Base-by-base conservation (phyloP, 1,140 invertebrate genomes). In the Dendrolimus punctatus region DNA sequence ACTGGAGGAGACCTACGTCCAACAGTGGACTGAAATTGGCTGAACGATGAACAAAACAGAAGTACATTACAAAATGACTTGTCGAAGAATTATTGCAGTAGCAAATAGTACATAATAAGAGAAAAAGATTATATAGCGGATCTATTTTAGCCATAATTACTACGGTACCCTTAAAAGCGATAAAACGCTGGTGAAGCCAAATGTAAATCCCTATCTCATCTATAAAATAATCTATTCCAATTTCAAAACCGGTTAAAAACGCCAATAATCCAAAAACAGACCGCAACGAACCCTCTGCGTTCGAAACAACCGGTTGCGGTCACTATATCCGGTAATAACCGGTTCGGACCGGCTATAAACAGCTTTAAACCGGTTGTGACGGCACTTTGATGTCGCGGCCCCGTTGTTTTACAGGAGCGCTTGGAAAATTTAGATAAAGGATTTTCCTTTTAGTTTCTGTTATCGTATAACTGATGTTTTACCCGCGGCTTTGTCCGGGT, bases 321-420 rank as follows among this genome's bases (percentile, higher is more conserved):
- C 60, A 49, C 40, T 36, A 43, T 48, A 58, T 60, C 58, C 58
- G 55, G 58, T 58, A 55, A 60, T 60, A 64, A 58, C 62, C 57
- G 55, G 52, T 38, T 37, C 8, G 40, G 23, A 51, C 50, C 50
- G 50, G 46, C 48, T 41, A 23, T 23, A 23, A 23, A 23, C 23
- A 23, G 23, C 23, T 23, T 23, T 23, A 8, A 42, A 49, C 57
- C 54, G 54, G 54, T 4, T 46, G 40, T 42, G 39, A 43, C 37
- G 8, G 36, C 8, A 40, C 50, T 51, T 51, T 51, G 50, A 51
- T 51, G 50, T 51, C 8, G 7, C 8, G n/a, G 23, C 6, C 6
- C n/a, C 23, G 23, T 10, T 45, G n/a, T 45, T 42, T 7, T 8
- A 8, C 6, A 45, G 6, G 23, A 45, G 43, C 43, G 43, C 23